phyloP scores from a whole-genome alignment of 2,113 vertebrate genomes.

The Callocephalon fimbriatum region DNA sequence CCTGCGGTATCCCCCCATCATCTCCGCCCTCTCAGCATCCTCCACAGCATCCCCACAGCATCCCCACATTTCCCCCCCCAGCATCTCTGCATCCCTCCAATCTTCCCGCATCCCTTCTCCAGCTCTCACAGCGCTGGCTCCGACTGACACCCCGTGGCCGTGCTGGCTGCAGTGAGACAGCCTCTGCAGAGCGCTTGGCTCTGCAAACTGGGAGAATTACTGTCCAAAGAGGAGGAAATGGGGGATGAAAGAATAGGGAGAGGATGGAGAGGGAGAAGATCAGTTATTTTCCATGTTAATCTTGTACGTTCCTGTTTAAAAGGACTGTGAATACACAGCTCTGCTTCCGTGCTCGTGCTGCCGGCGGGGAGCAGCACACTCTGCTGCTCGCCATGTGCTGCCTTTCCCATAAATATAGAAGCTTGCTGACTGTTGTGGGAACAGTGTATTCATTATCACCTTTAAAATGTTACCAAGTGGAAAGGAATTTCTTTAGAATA shows the following conservation, averaged over 20 bases:
- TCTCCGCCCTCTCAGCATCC: not conserved
- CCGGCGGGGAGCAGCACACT: not conserved
- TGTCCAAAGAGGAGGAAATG: not conserved
- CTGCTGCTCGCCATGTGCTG: not conserved
- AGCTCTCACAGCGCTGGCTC: not conserved
- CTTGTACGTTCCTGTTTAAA: not conserved
- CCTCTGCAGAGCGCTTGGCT: not conserved
- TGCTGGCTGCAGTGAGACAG: not conserved
- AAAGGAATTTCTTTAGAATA: not conserved
- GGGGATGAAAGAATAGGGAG: not conserved
- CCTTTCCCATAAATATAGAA: not conserved
- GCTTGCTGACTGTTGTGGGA: not conserved
- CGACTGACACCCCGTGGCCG: constrained; percentile 40
- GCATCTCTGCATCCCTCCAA: not conserved
- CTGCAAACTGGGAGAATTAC: not conserved
- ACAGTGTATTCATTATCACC: not conserved
- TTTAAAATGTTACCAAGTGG: not conserved
- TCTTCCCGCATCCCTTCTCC: not conserved
- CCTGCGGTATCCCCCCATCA: not conserved
- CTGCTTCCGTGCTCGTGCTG: not conserved
- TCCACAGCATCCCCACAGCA: not conserved
- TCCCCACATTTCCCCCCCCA: not conserved
- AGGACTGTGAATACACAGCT: not conserved
- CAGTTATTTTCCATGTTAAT: not conserved
- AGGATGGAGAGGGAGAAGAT: not conserved